Percentiles rank a stretch among this genome's conserved stretches.
These are phyloP conservation scores for Peromyscus aztecus DNA, from an alignment of 2,797 vertebrate genomes.

Conservation along the genomic window DNA sequence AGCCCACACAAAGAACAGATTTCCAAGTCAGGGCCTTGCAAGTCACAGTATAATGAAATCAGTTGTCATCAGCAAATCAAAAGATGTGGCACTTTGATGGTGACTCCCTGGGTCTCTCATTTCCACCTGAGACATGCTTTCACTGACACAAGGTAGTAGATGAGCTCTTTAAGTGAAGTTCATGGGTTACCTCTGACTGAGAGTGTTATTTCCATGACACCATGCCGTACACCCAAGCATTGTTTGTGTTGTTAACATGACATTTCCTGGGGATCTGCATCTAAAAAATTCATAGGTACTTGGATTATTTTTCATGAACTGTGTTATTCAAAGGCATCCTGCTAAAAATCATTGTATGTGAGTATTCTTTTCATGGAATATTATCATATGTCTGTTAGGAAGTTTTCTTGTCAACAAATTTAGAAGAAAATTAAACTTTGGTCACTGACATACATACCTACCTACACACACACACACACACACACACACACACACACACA, in stretches of 20 bases:
- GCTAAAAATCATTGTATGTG: not conserved
- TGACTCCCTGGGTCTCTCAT: not conserved
- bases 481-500: no score
- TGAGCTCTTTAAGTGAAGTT: not conserved
- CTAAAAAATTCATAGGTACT: not conserved
- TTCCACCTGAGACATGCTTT: not conserved
- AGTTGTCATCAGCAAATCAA: not conserved
- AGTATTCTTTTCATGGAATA: not conserved
- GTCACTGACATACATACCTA: no score
- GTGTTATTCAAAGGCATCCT: not conserved
- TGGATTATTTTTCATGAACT: not conserved
- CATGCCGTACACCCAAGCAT: not conserved
- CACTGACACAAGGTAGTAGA: not conserved
- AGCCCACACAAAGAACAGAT: not conserved
- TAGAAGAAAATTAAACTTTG: no score
- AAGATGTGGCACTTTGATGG: not conserved
- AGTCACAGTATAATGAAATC: not conserved
- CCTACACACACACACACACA: no score
- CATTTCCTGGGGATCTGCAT: not conserved
- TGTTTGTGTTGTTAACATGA: not conserved
- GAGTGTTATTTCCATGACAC: not conserved
- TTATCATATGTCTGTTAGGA: not conserved
- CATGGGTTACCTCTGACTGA: not conserved
- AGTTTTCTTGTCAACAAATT: not conserved
- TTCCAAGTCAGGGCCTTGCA: not conserved